Evolutionary conservation across 2,888 invertebrate genomes (phyloP), one percentile per base, ranked within the genome.

Genomic region (Lithophane socia): DNA sequence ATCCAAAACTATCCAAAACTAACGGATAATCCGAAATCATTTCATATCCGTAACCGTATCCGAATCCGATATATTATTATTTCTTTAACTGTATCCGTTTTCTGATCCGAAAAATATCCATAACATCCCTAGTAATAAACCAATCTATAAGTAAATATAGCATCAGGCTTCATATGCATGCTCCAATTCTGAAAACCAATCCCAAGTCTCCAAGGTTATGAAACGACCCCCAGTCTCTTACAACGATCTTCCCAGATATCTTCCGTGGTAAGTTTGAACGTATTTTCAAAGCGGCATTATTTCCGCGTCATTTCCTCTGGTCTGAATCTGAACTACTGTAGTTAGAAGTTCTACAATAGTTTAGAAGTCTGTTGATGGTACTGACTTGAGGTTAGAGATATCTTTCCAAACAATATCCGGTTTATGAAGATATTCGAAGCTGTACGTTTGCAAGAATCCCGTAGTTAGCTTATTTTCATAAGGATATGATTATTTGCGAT

Each of bases 281-380:
- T 73, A 65, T 82, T 77, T 77, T 66, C 64, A 74, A 68, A 56
- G 60, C 61, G 42, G 52, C 29, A 72, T 80, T 83, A 68, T 67
- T 71, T 80, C 68, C 68, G 54, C 64, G 44, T 49, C 71, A 80
- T 77, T 80, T 80, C 56, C 64, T 68, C 49, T 58, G 44, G 52
- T 61, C 69, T 61, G 9, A 2, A 16, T 52, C 67, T 64, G 61
- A 80, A 84, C 58, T 68, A 75, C 37, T 67, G 64, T 18, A 66
- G 74, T 84, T 80, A 63, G 68, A 74, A 80, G 49, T 71, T 83
- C 44, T 18, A 58, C 61, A 60, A 75, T 75, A 79, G 79, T 68
- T 83, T 58, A 65, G 69, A 66, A 79, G n/a, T 72, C 65, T 37
- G 24, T 61, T 60, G 49, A n/a, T 56, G 60, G 63, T 66, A 77